Evolutionary conservation across 2,797 vertebrate species (phyloP), one percentile per base, ranked within the genome.

Genomic region (Lepus townsendii): DNA sequence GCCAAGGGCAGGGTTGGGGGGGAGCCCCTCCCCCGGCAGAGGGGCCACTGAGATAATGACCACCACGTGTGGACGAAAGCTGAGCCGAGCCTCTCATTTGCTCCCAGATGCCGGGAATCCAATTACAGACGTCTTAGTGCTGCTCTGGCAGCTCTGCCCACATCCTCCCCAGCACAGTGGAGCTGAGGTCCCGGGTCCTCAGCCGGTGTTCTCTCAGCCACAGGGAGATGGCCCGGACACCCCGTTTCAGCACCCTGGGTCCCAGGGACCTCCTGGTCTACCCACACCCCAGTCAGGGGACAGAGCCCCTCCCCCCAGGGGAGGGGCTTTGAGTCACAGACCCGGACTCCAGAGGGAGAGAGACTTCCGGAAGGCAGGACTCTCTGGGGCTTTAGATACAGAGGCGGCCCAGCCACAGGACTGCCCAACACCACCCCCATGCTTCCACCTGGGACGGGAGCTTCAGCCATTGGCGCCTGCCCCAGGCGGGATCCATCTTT

Each of bases 111-210:
- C 97, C 96, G 96, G 85, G 95, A 97, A 83, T 92, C 96, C 97
- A 98, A 95, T 98, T 98, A 98, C 84, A 62, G 89, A 93, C 69
- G 63, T 90, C 97, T 97, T 93, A 94, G 97, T 96, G 92, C 93
- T 90, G 90, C 91, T 92, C 76, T 73, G 97, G 95, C 60, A 26
- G 52, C 72, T 95, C 30, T 3, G 90, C 35, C 90, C 73, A 68
- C 85, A 79, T 73, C 89, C 3, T 2, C 22, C 68, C 35, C 35
- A 35, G 68, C 63, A 7, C n/a, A 13, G 8, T 14, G 22, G 0
- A 4, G 30, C 20, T 0, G 1, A 17, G 17, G 80, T 22, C 35
- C 75, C 63, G 6, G 5, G 6, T 5, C 13, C 50, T n/a, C 30
- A 1, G 38, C 13, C 38, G 0, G 10, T 35, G 35, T 35, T 35